Evolutionary conservation across 2,797 vertebrate species (phyloP), one percentile per base, ranked within the genome.

Genomic region (Pangasius macronema): DNA sequence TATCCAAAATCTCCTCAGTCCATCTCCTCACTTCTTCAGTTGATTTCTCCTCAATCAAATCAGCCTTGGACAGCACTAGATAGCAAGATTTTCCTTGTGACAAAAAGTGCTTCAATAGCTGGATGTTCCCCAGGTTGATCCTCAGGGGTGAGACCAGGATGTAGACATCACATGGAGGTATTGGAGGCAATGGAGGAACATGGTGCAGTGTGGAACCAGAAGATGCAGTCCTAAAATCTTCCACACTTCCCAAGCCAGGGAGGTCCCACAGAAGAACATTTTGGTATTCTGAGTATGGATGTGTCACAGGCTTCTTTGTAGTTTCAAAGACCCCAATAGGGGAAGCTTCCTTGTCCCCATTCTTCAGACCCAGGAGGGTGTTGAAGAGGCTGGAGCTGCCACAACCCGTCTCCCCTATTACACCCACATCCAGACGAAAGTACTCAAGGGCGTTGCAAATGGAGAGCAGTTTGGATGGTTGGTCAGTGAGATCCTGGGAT

Each of bases 331-430:
- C 80, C 20, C 89, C 91, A 22, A 85, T 83, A 36, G 90, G 83
- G 42, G 83, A 87, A 20, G 82, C 87, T 5, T 27, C 76, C 61
- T 88, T 49, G 16, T 91, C 89, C 13, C 27, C 33, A 11, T 53
- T 83, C 72, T 88, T 72, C 24, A 90, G 73, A n/a, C 85, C 89
- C 46, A 90, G 49, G n/a, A 93, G 82, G 1, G 84, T 85, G 84
- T 91, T 90, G 85, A 92, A 86, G 18, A 93, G 46, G 57, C 89
- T 92, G 55, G 92, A 93, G 84, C 87, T 91, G 20, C 92, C 92
- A 65, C 91, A 90, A 11, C 91, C 90, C 0, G 89, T 88, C 83
- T 91, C 88, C 10, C 92, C 92, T 33, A 91, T 36, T 42, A 93
- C 75, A 51, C 91, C 92, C 5, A 92, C 27, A 49, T 92, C 92